phyloP scores from a whole-genome alignment of 2,113 vertebrate genomes.

The Pygoscelis antarcticus region DNA sequence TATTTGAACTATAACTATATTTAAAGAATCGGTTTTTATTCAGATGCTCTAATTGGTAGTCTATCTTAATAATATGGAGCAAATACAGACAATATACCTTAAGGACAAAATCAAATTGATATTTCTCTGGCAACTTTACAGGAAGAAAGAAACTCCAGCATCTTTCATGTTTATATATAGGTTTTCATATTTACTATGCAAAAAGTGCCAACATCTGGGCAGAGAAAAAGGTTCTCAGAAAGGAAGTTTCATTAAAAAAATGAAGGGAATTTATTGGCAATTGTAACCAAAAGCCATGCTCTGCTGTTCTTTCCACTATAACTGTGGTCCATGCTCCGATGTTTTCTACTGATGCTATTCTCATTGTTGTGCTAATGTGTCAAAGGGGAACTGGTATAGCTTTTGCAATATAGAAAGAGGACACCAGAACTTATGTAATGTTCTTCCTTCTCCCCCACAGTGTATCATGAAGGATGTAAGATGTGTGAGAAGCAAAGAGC shows the following conservation, averaged over 20 bases:
- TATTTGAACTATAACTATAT: not conserved
- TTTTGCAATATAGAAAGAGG: not conserved
- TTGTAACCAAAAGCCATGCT: rapidly evolving
- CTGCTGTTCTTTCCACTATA: not conserved
- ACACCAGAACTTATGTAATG: not conserved
- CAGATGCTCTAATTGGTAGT: not conserved
- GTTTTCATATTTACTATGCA: not conserved
- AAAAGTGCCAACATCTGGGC: not conserved
- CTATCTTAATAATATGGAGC: not conserved
- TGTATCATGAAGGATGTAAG: not conserved
- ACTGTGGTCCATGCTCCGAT: not conserved
- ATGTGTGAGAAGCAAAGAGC: not conserved
- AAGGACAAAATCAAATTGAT: not conserved
- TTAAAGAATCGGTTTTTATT: not conserved
- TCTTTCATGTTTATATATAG: not conserved
- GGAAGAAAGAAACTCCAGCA: not conserved
- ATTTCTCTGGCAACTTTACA: not conserved
- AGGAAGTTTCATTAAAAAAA: not conserved
- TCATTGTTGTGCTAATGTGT: not conserved
- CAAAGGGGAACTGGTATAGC: not conserved
- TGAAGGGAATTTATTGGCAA: not conserved
- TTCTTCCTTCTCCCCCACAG: not conserved
- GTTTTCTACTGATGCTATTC: not conserved
- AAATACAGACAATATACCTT: not conserved
- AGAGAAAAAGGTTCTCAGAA: not conserved